Conservation (phyloP, 2,797 vertebrate genomes). For the Morus bassanus region DNA sequence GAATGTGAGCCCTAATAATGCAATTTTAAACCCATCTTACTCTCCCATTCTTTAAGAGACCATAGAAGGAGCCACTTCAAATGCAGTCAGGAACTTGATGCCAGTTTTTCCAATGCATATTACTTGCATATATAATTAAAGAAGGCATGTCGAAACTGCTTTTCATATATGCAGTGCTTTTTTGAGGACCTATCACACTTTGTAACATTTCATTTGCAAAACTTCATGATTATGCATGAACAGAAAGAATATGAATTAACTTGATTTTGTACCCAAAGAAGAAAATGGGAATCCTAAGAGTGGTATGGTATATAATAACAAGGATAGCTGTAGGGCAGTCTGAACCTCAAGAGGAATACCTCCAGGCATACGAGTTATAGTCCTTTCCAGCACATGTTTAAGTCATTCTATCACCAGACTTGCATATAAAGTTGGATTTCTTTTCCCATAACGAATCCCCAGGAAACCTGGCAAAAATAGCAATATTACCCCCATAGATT, state of each 20-base stretch:
- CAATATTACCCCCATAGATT: background rate
- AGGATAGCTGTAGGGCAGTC: background rate
- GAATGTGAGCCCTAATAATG: background rate
- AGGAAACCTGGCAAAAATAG: background rate
- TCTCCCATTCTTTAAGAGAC: background rate
- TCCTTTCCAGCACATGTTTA: background rate
- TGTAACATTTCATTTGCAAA: background rate
- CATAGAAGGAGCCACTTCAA: background rate
- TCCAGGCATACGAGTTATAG: background rate
- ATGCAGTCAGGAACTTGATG: background rate
- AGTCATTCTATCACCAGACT: background rate
- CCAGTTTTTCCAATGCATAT: background rate
- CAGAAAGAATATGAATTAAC: background rate
- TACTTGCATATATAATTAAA: background rate
- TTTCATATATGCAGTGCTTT: background rate
- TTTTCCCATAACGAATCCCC: background rate
- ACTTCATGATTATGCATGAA: background rate
- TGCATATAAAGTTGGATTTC: conserved; percentile 1
- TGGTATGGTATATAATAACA: background rate
- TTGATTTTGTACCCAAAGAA: background rate
- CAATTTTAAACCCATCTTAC: background rate
- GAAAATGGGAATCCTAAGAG: background rate
- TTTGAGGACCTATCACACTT: background rate
- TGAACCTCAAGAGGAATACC: background rate
- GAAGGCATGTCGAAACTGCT: background rate